phyloP scores from a whole-genome alignment of 1,140 invertebrate species.

The Bombus balteatus region DNA sequence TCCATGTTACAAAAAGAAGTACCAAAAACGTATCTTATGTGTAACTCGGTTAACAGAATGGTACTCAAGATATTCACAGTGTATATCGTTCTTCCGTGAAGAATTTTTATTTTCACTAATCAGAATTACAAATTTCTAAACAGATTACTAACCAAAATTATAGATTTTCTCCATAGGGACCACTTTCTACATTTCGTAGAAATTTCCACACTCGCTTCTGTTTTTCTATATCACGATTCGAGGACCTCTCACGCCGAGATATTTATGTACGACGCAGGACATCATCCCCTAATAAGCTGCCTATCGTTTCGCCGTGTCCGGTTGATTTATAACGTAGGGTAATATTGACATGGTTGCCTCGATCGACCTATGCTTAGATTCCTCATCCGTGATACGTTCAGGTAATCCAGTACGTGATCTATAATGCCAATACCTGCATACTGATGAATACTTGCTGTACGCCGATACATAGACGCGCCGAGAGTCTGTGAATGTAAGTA shows the following conservation, averaged over 20 bases:
- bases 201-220: too few relatives aligned
- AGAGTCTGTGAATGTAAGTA: not conserved
- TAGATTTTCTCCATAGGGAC: not conserved
- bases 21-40: too few relatives aligned
- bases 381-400: conserved; percentile 32
- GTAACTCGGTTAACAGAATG: too few relatives aligned
- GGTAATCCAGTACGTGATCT: conserved; percentile 49
- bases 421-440: conserved; percentile 36
- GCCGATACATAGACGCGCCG: not conserved
- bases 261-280: not conserved
- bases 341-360: conserved; percentile 38
- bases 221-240: not conserved
- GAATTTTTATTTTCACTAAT: too few relatives aligned
- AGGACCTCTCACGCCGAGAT: not conserved
- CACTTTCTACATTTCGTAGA: not conserved
- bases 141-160: not conserved
- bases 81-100: too few relatives aligned
- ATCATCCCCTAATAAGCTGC: conserved; percentile 17
- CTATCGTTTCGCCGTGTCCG: not conserved
- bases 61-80: too few relatives aligned
- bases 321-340: conserved; percentile 37
- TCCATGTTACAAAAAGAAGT: too few relatives aligned
- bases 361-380: conserved; percentile 42
- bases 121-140: too few relatives aligned
- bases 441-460: conserved; percentile 30